These are phyloP conservation scores for Peromyscus eremicus DNA, from an alignment of 2,797 vertebrate species.

Conservation along the genomic window DNA sequence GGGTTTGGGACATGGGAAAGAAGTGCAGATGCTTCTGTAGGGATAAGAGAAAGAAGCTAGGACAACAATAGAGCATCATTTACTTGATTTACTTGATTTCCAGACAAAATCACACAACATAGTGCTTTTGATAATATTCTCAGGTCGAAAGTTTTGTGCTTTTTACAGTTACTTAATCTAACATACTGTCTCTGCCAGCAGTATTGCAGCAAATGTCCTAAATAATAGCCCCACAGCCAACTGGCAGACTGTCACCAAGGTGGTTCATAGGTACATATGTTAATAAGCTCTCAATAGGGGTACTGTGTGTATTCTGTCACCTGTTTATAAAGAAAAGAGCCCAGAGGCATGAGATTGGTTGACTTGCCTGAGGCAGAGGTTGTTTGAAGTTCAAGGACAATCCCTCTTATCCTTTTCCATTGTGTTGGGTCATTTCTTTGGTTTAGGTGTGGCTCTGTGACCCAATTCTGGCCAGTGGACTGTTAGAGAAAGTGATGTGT, in stretches of 20 bases:
- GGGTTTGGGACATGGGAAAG: not conserved
- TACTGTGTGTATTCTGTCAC: not conserved
- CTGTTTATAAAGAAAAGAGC: constrained; percentile 7
- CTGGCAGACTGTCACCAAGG: not conserved
- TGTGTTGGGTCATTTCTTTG: not conserved
- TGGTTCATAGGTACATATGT: not conserved
- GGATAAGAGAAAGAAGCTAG: constrained; percentile 58
- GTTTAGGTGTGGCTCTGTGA: not conserved
- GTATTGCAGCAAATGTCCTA: constrained; percentile 1
- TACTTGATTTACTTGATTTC: constrained; percentile 45
- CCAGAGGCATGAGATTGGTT: not conserved
- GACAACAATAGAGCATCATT: not conserved
- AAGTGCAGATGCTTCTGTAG: not conserved
- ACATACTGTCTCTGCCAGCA: constrained; percentile 26
- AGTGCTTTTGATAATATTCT: constrained; percentile 22
- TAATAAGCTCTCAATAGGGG: not conserved
- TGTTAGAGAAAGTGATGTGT: not conserved
- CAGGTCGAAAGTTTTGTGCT: constrained; percentile 21
- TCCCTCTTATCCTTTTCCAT: not conserved
- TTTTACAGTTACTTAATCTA: constrained; percentile 45
- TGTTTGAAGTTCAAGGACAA: not conserved
- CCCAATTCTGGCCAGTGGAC: not conserved
- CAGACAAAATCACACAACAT: not conserved
- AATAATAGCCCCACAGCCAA: not conserved
- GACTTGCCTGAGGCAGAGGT: not conserved